Percentiles rank a stretch among this genome's conserved stretches.
These are phyloP conservation scores for Tachuris rubrigastra DNA, from an alignment of 2,113 vertebrate genomes.

Conservation along the genomic window DNA sequence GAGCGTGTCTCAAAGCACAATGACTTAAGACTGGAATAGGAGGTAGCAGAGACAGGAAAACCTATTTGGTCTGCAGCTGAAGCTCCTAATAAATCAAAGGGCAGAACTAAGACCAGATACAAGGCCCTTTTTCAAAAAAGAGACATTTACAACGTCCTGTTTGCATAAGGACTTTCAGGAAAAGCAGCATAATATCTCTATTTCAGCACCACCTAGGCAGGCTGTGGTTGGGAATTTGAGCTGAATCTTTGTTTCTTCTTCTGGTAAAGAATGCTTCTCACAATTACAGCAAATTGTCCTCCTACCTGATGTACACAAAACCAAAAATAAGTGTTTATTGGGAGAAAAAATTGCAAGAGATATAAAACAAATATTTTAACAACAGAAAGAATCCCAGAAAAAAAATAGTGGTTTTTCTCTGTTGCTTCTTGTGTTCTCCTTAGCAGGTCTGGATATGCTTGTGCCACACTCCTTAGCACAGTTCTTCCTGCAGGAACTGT, in stretches of 20 bases:
- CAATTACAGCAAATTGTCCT: neutral
- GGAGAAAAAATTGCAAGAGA: neutral
- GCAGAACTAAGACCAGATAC: slow-evolving; percentile 58
- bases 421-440: neutral
- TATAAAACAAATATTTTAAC: neutral
- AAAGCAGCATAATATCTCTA: slow-evolving; percentile 61
- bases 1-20: slow-evolving; percentile 53
- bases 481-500: neutral
- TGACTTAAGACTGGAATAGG: slow-evolving; percentile 42
- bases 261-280: slow-evolving; percentile 1
- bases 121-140: slow-evolving; percentile 62
- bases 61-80: slow-evolving; percentile 67
- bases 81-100: slow-evolving; percentile 72
- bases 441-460: neutral
- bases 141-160: slow-evolving; percentile 70
- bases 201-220: slow-evolving; percentile 42
- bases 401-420: neutral
- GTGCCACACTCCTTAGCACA: neutral
- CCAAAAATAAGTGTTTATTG: neutral
- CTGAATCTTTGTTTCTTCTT: neutral
- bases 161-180: slow-evolving; percentile 67
- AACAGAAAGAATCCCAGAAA: neutral
- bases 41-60: slow-evolving; percentile 71
- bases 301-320: neutral
- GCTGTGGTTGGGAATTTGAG: neutral